phyloP scores from a whole-genome alignment of 2,113 vertebrate species.

The Petrocephalus microphthalmus region DNA sequence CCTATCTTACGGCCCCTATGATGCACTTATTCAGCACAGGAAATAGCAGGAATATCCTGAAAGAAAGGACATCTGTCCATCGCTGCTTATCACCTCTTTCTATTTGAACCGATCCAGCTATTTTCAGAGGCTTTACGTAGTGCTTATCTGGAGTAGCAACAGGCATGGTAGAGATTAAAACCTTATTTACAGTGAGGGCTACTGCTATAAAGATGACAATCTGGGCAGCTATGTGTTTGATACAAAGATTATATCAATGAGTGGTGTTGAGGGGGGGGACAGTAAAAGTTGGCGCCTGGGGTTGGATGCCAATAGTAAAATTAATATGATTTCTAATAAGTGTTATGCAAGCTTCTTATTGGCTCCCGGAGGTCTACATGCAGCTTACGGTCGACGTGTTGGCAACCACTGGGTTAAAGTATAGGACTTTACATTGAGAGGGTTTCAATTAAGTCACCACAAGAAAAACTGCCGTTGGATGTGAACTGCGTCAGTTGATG shows the following conservation, averaged over 20 bases:
- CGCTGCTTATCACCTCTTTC: neutral
- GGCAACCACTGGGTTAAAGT: neutral
- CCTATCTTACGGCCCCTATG: neutral
- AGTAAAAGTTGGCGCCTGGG: neutral
- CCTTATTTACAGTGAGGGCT: neutral
- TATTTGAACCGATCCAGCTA: neutral
- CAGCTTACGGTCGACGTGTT: neutral
- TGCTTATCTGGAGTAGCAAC: neutral
- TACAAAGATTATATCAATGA: neutral
- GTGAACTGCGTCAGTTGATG: neutral
- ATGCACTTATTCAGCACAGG: neutral
- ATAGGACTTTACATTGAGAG: neutral
- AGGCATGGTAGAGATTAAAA: neutral
- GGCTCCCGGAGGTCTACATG: neutral
- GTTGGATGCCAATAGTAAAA: neutral
- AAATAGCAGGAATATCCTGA: neutral
- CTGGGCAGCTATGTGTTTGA: neutral
- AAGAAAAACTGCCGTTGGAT: neutral
- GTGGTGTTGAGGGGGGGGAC: neutral
- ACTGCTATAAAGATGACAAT: neutral
- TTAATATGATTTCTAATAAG: neutral
- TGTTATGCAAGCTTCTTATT: neutral
- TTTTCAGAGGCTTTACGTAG: neutral
- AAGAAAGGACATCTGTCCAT: neutral
- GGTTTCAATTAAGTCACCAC: neutral